Evolutionary conservation across 2,113 vertebrate species (phyloP).

Genomic region (Eurystomus gularis): DNA sequence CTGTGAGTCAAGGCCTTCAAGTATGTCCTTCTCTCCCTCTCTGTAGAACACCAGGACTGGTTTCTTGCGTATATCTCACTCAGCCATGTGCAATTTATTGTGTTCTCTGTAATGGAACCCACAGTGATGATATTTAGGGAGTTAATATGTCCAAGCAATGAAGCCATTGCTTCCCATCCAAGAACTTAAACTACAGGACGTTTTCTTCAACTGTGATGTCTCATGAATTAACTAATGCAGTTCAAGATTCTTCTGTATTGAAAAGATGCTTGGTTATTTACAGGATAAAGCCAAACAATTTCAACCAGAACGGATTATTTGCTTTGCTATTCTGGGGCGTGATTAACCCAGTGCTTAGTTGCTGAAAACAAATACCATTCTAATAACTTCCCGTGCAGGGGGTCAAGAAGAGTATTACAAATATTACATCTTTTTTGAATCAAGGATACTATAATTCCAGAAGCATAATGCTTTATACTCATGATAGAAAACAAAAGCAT

Average conservation of each 20-base stretch:
- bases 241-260: background rate
- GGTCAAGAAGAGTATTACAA: background rate
- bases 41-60: background rate
- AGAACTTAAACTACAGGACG: constrained; percentile 1
- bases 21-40: background rate
- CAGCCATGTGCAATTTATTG: background rate
- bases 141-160: background rate
- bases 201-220: background rate
- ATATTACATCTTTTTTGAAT: constrained; percentile 29
- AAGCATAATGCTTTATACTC: background rate
- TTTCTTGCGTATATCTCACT: background rate
- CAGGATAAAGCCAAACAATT: background rate
- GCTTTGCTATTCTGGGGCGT: background rate
- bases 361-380: background rate
- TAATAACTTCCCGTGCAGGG: background rate
- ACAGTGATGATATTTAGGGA: constrained; percentile 6
- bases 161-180: constrained; percentile 34
- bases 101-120: background rate
- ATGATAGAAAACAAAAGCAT: background rate
- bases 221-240: constrained; percentile 35
- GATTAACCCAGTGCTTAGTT: background rate
- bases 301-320: background rate
- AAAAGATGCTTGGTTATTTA: background rate
- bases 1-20: background rate
- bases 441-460: background rate